These are phyloP conservation scores for Platyscapa corneri DNA, from an alignment of 1,140 invertebrate species.

Conservation along the genomic window DNA sequence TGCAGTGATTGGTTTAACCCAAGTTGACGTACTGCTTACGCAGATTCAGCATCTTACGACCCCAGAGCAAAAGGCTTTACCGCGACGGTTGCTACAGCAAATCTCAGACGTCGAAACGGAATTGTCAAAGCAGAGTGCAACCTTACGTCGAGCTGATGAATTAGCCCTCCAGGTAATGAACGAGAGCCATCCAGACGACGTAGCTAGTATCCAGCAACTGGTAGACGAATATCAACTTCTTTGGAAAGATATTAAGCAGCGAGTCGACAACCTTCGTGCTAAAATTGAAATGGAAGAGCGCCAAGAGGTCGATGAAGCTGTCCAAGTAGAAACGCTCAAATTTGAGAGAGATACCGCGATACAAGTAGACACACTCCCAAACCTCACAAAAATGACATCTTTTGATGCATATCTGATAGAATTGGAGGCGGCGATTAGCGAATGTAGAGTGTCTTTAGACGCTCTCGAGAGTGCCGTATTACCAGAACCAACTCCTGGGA, in stretches of 20 bases:
- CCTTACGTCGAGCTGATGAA: constrained; percentile 76
- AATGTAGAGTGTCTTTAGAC: constrained; percentile 77
- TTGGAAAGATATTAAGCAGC: constrained; percentile 78
- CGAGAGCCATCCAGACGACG: constrained; percentile 75
- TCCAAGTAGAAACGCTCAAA: constrained; percentile 83
- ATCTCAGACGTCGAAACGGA: constrained; percentile 77
- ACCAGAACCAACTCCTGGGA: constrained; percentile 74
- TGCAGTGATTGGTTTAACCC: constrained; percentile 80
- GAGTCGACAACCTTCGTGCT: constrained; percentile 74
- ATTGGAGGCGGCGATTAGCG: constrained; percentile 79
- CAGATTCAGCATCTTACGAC: constrained; percentile 79
- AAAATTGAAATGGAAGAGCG: constrained; percentile 73
- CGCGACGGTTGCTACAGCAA: constrained; percentile 69
- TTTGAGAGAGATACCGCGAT: constrained; percentile 84
- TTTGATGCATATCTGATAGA: constrained; percentile 87
- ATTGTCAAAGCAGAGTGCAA: constrained; percentile 74
- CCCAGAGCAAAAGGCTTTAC: constrained; percentile 66
- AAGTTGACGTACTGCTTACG: constrained; percentile 81
- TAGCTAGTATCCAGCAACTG: constrained; percentile 77
- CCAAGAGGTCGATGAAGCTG: constrained; percentile 76
- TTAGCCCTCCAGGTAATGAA: constrained; percentile 78
- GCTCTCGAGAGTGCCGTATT: constrained; percentile 75
- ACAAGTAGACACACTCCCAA: constrained; percentile 85
- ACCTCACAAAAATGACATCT: constrained; percentile 81
- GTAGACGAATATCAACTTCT: constrained; percentile 82